Base-by-base conservation (phyloP, 1,140 invertebrate species). In the Pachypsylla venusta region DNA sequence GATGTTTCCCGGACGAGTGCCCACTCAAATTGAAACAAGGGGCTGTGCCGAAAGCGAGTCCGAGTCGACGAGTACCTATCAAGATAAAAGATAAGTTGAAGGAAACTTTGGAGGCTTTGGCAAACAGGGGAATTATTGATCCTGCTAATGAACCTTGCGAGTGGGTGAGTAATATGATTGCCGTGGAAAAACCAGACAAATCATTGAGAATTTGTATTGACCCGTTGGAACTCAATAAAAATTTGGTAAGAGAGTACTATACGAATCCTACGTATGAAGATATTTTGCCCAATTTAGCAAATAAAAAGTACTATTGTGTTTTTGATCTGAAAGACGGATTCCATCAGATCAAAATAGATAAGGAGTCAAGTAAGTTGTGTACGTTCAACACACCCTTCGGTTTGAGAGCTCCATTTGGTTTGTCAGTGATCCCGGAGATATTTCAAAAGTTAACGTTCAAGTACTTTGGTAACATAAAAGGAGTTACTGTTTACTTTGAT, bases 121-220 rank as follows among this genome's bases (percentile, higher is more conserved):
- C 53, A 12, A 39, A 14, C 4, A 54, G 56, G 26, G 30, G 53
- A n/a, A 42, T 55, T 13, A 55, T 55, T 19, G 14, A 2, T 1
- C 14, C 13, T 39, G 25, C 25, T 1, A 25, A 62, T 22, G 35
- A 42, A 42, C 59, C 59, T 25, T 56, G 10, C 25, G 60, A 61
- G 14, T 74, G 69, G 70, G 66, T 65, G 20, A 63, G 66, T 27
- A 70, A 70, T n/a, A 60, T 71, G 35, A 62, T 74, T 0, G 42
- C 65, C 2, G 67, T 69, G 0, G 62, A 63, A 25, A 73, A 74
- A 56, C 40, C 59, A 35, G 62, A 68, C 57, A 66, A 64, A 10
- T 56, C 56, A 25, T 39, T 70, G 1, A 57, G 71, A 10, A 26
- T 75, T 0, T 72, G 70, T 57, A 65, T 68, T 10, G 73, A 74